Evolutionary conservation across 2,797 vertebrate genomes (phyloP), one percentile per base, ranked within the genome.

Genomic region (Coregonus ussuriensis): DNA sequence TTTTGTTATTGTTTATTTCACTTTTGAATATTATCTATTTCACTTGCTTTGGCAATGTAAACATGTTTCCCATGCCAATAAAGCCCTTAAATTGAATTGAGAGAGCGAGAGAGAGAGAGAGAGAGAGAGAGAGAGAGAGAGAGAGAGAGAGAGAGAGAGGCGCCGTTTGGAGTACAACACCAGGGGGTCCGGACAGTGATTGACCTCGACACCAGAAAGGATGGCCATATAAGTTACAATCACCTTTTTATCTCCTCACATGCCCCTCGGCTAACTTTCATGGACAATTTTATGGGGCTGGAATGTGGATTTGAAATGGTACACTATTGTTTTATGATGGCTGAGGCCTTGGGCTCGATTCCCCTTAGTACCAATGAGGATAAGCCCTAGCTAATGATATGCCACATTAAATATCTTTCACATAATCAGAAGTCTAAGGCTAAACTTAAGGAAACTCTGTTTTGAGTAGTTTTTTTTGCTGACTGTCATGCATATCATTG

Each of bases 191-290:
- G 51, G 79, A 73, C 5, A 3, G 53, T 25, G 53, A 83, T 79
- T 80, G 76, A 87, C 85, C 83, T 80, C 71, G 51, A 70, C 37
- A 72, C 70, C 79, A 83, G 84, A 90, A 81, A 53, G 71, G 56
- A 53, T 74, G 83, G 86, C 83, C 79, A 66, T 47, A 47, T 35
- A 31, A 81, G 56, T 81, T 85, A 31, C 83, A 86, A 82, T 47
- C 9, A 9, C 9, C 9, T 47, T 47, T 47, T 82, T 77, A 35
- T 76, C 35, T 72, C 77, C 72, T 78, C 66, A 65, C 13, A 21
- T 77, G 71, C 62, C 71, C 62, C 41, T 6, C n/a, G 79, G 77
- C 79, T 67, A 18, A 56, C 77, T 79, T 56, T 76, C 47, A 89
- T 77, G 73, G 81, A 77, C 70, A 75, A 71, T 83, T 85, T 83